These are phyloP conservation scores for Eupristina koningsbergeri DNA, from an alignment of 1,140 invertebrate genomes.

Conservation along the genomic window DNA sequence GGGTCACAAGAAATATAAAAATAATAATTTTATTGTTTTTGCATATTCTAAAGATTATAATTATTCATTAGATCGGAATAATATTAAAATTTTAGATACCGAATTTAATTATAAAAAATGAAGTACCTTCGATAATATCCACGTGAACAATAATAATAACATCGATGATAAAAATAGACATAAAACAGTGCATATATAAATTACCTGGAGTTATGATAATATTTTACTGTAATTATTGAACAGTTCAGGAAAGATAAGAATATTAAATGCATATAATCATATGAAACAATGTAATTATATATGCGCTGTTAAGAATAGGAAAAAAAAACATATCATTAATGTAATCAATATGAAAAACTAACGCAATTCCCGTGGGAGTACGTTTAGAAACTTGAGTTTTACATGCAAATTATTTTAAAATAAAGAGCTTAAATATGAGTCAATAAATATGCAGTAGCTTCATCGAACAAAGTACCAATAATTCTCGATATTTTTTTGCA, in stretches of 20 bases:
- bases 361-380: constrained; percentile 1
- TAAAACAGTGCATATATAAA: too few species aligned
- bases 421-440: constrained; percentile 44
- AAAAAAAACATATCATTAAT: constrained; percentile 23
- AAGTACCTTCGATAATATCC: too few species aligned
- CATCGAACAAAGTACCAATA: constrained; percentile 31
- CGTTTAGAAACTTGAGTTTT: not conserved
- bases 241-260: not conserved
- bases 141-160: too few species aligned
- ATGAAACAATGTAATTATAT: constrained; percentile 35
- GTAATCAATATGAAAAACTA: constrained; percentile 34
- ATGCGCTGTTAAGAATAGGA: not conserved
- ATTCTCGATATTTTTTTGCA: constrained; percentile 35
- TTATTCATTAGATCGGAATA: too few species aligned
- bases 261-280: constrained; percentile 11
- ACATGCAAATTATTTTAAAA: constrained; percentile 49
- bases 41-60: too few species aligned
- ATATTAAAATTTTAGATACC: too few species aligned
- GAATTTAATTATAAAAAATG: too few species aligned
- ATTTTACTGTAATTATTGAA: not conserved
- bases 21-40: too few species aligned
- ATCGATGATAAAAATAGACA: too few species aligned
- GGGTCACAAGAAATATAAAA: too few species aligned
- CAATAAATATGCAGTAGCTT: constrained; percentile 2
- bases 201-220: not conserved